phyloP scores from a whole-genome alignment of 2,797 vertebrate species.

The Notamacropus eugenii region DNA sequence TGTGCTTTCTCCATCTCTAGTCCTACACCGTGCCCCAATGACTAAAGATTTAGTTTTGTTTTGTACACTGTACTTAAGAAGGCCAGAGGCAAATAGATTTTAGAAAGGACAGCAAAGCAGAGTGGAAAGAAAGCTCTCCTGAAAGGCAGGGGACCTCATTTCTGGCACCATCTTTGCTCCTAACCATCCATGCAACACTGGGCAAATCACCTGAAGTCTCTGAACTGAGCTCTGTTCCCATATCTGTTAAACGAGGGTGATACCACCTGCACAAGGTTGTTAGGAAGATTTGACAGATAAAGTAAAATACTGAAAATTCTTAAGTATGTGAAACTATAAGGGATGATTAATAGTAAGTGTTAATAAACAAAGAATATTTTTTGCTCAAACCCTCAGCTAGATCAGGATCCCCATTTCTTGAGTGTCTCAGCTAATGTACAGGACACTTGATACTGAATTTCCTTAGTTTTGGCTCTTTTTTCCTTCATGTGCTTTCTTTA shows the following conservation, averaged over 20 bases:
- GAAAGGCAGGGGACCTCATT: constrained; percentile 10
- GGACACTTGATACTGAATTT: neutral
- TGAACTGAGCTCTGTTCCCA: neutral
- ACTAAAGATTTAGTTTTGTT: neutral
- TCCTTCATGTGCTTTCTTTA: constrained; percentile 36
- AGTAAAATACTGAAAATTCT: neutral
- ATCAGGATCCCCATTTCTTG: neutral
- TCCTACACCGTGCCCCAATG: neutral
- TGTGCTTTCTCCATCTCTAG: neutral
- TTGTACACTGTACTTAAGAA: neutral
- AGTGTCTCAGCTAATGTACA: neutral
- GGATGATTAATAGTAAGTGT: neutral
- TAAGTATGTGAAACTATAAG: neutral
- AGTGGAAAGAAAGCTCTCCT: neutral
- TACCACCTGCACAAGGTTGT: neutral
- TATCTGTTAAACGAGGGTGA: neutral
- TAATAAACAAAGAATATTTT: neutral
- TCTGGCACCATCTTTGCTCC: constrained; percentile 32
- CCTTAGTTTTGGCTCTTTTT: neutral
- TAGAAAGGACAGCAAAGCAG: constrained; percentile 21
- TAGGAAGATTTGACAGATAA: neutral
- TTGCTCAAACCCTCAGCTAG: neutral
- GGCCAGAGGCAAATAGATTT: constrained; percentile 6
- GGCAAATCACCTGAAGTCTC: neutral
- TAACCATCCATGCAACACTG: neutral